phyloP scores from a whole-genome alignment of 2,113 vertebrate species.

The Pollachius pollachius region DNA sequence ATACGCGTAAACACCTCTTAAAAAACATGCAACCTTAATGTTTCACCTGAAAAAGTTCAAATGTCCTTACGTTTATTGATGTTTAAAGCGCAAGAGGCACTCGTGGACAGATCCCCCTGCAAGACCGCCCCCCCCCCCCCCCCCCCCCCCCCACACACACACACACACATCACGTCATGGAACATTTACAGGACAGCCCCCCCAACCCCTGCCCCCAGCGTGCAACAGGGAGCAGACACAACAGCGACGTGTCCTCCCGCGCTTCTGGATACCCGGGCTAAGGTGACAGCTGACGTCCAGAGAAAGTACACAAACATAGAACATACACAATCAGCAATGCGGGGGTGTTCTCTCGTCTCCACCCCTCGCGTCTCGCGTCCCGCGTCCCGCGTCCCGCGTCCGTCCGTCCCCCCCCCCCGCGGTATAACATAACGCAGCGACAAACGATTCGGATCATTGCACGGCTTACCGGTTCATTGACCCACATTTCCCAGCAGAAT shows the following conservation, averaged over 20 bases:
- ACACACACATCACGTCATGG: constrained; percentile 65
- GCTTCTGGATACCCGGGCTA: constrained; percentile 44
- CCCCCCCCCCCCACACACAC: constrained; percentile 69
- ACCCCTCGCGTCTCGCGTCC: too few species aligned
- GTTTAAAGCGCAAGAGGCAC: not conserved
- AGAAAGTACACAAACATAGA: not conserved
- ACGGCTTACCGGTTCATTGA: not conserved
- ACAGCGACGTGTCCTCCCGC: constrained; percentile 33
- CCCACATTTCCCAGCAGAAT: not conserved
- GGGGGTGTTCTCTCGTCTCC: not conserved
- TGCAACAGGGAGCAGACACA: constrained; percentile 60
- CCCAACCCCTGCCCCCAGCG: constrained; percentile 60
- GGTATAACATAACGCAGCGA: constrained; percentile 3
- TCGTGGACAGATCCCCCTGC: constrained; percentile 48
- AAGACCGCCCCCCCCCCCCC: constrained; percentile 66
- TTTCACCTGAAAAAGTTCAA: too few species aligned
- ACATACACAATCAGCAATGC: not conserved
- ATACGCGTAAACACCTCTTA: too few species aligned
- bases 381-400: too few species aligned
- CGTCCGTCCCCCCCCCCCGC: not conserved
- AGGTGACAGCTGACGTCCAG: constrained; percentile 29
- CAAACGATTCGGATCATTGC: not conserved
- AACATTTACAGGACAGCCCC: constrained; percentile 68
- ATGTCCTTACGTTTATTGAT: too few species aligned
- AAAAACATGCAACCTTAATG: too few species aligned